phyloP scores from a whole-genome alignment of 1,140 invertebrate genomes.

The Ceratina japonica region DNA sequence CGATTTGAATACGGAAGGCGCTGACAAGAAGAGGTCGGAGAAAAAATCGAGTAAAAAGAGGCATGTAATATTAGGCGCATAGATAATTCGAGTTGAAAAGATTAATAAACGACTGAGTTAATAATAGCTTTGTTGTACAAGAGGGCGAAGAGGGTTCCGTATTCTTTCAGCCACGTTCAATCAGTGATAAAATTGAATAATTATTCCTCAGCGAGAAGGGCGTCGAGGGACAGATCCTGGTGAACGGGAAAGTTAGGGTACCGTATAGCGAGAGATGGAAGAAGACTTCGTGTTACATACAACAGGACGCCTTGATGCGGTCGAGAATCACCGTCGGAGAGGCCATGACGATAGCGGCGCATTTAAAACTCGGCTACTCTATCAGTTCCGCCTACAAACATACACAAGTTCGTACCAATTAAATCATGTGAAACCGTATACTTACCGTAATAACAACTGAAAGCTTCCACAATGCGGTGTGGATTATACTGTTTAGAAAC shows the following conservation, averaged over 20 bases:
- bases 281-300: constrained; percentile 93
- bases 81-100: too few species aligned
- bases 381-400: constrained; percentile 77
- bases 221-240: constrained; percentile 84
- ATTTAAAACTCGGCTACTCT: constrained; percentile 88
- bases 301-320: constrained; percentile 92
- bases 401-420: constrained; percentile 69
- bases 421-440: not conserved
- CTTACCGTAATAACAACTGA: not conserved
- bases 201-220: constrained; percentile 78
- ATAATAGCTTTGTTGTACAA: too few species aligned
- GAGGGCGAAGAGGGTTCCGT: too few species aligned
- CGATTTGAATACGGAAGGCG: too few species aligned
- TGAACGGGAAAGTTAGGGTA: constrained; percentile 88
- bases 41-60: too few species aligned
- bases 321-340: constrained; percentile 90
- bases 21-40: too few species aligned
- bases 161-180: too few species aligned
- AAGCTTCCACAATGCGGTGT: not conserved
- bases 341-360: constrained; percentile 90
- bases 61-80: too few species aligned
- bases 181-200: not conserved
- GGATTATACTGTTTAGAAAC: not conserved
- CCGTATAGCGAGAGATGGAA: constrained; percentile 84
- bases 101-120: too few species aligned